Conservation (phyloP, 2,113 vertebrate genomes). For the Junco hyemalis region DNA sequence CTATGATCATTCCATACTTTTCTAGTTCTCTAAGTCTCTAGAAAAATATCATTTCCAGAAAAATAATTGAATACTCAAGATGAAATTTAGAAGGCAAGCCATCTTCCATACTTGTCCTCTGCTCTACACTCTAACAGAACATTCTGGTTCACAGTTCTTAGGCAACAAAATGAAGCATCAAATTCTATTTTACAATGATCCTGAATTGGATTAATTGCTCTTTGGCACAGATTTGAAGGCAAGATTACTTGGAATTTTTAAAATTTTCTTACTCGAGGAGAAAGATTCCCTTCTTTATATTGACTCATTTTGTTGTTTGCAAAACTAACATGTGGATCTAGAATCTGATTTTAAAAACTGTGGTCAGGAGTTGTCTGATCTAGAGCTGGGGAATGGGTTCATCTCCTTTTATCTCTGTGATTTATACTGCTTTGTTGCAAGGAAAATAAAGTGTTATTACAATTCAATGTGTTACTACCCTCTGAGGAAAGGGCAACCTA, state of each 20-base stretch:
- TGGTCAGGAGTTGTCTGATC: neutral
- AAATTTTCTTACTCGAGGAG: neutral
- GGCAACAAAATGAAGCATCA: neutral
- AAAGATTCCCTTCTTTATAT: neutral
- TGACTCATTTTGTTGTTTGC: neutral
- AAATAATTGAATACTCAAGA: neutral
- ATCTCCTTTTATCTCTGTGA: conserved; percentile 17
- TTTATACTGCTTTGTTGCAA: neutral
- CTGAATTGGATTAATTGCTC: neutral
- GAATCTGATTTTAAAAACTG: neutral
- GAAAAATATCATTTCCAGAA: neutral
- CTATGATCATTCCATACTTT: neutral
- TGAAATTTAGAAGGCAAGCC: neutral
- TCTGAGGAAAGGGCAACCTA: conserved; percentile 37
- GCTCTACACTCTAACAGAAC: neutral
- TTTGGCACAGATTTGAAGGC: neutral
- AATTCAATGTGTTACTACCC: neutral
- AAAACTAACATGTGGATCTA: neutral
- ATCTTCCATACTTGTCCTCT: neutral
- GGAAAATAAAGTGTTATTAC: neutral
- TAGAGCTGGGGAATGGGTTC: neutral
- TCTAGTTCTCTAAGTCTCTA: neutral
- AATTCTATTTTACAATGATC: neutral
- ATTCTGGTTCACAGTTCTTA: neutral
- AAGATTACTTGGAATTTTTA: neutral